A percentile compares a stretch with the other conserved stretches of the same genome.
Evolutionary conservation across 2,113 vertebrate genomes (phyloP).

Genomic region (Strigops habroptila): DNA sequence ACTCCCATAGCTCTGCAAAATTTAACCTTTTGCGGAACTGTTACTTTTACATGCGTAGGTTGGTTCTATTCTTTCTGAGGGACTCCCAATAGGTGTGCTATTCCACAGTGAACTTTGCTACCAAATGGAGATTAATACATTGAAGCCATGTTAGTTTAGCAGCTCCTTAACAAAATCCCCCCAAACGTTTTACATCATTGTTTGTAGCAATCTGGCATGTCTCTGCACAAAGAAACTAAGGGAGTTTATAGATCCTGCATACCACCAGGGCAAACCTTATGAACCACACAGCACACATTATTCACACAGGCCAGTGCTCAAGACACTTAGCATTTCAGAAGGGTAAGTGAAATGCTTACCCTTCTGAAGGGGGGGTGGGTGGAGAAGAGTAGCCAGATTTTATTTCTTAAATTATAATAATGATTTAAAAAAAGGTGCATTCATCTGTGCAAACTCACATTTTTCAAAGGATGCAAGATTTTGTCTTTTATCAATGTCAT

Average conservation of each 20-base stretch:
- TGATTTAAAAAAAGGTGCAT: not conserved
- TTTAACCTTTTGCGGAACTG: not conserved
- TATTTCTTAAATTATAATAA: not conserved
- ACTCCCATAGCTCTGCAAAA: not conserved
- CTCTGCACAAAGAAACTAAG: not conserved
- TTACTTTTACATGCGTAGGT: not conserved
- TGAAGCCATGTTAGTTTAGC: not conserved
- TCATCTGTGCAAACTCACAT: not conserved
- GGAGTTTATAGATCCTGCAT: constrained; percentile 18
- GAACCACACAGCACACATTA: not conserved
- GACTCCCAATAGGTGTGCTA: not conserved
- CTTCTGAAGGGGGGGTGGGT: too few species aligned
- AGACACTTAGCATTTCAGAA: not conserved
- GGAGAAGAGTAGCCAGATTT: not conserved
- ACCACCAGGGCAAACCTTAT: constrained; percentile 30
- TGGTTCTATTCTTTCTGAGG: not conserved
- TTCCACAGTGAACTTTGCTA: not conserved
- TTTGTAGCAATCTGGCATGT: not conserved
- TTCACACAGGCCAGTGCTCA: not conserved
- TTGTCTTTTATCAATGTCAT: not conserved
- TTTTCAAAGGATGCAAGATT: not conserved
- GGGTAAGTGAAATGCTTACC: accelerated
- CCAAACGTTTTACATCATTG: not conserved
- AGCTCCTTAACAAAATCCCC: not conserved
- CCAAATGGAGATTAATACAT: not conserved